These are phyloP conservation scores for Drosophila truncata DNA, from an alignment of 1,140 invertebrate species.

Conservation along the genomic window DNA sequence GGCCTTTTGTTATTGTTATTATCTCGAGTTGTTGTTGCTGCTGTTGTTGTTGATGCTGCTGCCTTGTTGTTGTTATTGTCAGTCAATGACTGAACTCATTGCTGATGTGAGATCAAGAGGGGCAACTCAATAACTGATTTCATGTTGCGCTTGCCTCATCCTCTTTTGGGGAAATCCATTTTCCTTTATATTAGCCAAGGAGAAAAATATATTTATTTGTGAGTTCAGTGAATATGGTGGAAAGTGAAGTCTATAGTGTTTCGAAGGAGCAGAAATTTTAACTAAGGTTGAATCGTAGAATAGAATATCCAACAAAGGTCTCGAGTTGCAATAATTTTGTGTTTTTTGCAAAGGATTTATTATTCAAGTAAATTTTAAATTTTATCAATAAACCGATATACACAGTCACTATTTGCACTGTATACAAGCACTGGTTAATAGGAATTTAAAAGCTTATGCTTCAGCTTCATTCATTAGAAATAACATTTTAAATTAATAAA, in stretches of 20 bases:
- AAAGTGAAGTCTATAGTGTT: background rate
- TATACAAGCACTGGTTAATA: background rate
- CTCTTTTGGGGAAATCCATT: constrained; percentile 20
- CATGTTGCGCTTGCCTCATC: constrained; percentile 23
- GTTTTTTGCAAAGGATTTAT: background rate
- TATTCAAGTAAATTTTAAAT: background rate
- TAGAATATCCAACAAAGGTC: background rate
- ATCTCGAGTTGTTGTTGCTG: constrained; percentile 26
- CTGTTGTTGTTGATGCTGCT: constrained; percentile 23
- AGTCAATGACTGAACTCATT: constrained; percentile 65
- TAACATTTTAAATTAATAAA: background rate
- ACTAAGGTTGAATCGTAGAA: background rate
- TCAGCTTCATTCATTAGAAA: background rate
- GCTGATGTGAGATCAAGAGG: constrained; percentile 58
- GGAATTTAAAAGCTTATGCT: background rate
- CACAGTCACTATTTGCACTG: background rate
- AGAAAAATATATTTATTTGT: background rate
- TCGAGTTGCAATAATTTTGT: background rate
- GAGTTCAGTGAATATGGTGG: no score
- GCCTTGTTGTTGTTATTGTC: constrained; percentile 44
- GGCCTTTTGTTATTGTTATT: constrained; percentile 68
- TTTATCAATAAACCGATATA: background rate
- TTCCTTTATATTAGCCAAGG: background rate
- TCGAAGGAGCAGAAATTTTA: background rate
- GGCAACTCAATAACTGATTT: constrained; percentile 57